Percentiles rank a stretch among this genome's conserved stretches.
Conservation (phyloP, 2,113 vertebrate genomes). For the Eudyptes chrysolophus region DNA sequence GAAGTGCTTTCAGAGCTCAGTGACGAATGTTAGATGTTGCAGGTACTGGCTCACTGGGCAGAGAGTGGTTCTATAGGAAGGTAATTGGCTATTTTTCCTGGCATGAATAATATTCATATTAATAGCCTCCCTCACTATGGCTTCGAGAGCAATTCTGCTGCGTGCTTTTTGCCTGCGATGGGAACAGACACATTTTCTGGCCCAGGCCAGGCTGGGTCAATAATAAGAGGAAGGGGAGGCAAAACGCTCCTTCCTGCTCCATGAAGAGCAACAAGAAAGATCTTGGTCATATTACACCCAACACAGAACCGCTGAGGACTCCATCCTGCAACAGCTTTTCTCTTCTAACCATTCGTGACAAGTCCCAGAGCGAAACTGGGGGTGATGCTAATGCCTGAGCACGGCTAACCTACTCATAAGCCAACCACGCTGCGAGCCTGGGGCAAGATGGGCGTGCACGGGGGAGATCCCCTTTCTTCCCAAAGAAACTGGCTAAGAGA, state of each 20-base stretch:
- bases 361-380: not conserved
- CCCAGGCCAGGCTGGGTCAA: not conserved
- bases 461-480: not conserved
- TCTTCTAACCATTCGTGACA: not conserved
- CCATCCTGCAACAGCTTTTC: not conserved
- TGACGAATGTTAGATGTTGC: constrained; percentile 37
- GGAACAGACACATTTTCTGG: not conserved
- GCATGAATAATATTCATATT: constrained; percentile 52
- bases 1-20: not conserved
- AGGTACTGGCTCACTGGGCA: constrained; percentile 46
- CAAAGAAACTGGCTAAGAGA: not conserved
- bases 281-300: not conserved
- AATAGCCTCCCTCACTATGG: not conserved
- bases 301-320: not conserved
- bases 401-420: fast-evolving
- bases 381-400: not conserved
- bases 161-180: not conserved
- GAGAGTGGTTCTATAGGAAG: constrained; percentile 33
- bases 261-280: not conserved
- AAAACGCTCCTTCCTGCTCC: not conserved
- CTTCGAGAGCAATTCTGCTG: constrained; percentile 1
- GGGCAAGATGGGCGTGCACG: fast-evolving
- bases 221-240: not conserved
- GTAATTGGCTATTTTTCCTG: constrained; percentile 66
- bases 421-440: not conserved